Conservation (phyloP, 2,888 invertebrate species). For the Julus scanicus region DNA sequence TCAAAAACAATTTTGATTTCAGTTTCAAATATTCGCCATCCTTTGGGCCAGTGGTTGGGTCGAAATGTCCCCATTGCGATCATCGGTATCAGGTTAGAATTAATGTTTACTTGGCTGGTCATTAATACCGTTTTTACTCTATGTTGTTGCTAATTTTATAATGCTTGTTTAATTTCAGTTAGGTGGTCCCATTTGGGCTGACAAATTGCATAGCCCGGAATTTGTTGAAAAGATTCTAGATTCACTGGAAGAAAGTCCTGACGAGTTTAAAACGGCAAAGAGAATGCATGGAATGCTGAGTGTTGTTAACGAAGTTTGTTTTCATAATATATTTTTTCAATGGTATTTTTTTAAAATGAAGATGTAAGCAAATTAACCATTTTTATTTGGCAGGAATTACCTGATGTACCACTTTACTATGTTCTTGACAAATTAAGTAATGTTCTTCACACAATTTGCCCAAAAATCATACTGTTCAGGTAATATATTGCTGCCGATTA, state of each 20-base stretch:
- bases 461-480: constrained; percentile 78
- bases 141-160: constrained; percentile 52
- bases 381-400: constrained; percentile 77
- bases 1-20: neutral
- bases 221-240: constrained; percentile 79
- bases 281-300: constrained; percentile 83
- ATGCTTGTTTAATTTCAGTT: constrained; percentile 69
- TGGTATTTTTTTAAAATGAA: neutral
- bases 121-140: neutral
- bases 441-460: constrained; percentile 76
- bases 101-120: neutral
- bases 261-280: constrained; percentile 75
- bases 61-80: constrained; percentile 80
- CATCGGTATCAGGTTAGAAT: constrained; percentile 76
- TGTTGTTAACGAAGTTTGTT: constrained; percentile 72
- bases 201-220: constrained; percentile 79
- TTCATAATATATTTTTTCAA: neutral
- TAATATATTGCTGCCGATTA: constrained; percentile 62
- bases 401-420: constrained; percentile 88
- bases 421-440: constrained; percentile 81
- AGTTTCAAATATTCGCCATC: constrained; percentile 76
- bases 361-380: neutral
- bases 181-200: constrained; percentile 96
- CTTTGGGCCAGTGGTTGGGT: constrained; percentile 75
- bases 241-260: constrained; percentile 63